A percentile compares a stretch with the other conserved stretches of the same genome.
phyloP scores from a whole-genome alignment of 37 sponge, comb jelly and placozoan genomes.

The Halisarca cf. caerulea region DNA sequence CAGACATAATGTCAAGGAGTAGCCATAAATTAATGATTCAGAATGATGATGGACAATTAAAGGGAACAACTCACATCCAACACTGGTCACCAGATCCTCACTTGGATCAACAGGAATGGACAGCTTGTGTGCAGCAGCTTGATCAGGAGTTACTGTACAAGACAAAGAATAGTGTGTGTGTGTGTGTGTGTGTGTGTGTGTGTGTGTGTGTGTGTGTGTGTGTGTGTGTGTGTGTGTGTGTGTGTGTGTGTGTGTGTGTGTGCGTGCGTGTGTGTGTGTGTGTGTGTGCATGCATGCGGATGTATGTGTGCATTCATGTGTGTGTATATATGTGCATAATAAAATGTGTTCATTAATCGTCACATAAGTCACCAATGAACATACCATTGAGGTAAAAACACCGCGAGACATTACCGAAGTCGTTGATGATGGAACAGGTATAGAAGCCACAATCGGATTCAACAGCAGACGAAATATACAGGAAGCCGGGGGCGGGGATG shows the following conservation, averaged over 20 bases:
- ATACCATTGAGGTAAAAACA: neutral
- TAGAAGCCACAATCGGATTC: conserved; percentile 19
- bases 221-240: neutral
- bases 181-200: conserved; percentile 19
- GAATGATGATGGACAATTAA: no score
- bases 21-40: no score
- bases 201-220: conserved; percentile 10
- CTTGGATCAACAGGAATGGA: no score
- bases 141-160: no score
- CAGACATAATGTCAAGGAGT: no score
- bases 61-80: no score
- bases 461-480: neutral
- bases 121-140: no score
- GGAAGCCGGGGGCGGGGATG: conserved; percentile 22
- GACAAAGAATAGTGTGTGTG: neutral
- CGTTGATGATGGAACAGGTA: neutral
- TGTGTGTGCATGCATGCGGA: neutral
- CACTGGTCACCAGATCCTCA: no score
- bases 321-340: neutral
- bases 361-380: neutral
- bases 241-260: conserved; percentile 22
- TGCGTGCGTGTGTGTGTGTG: neutral
- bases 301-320: neutral
- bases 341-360: no score
- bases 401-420: neutral